Evolutionary conservation across 2,113 vertebrate genomes (phyloP).

Genomic region (Hippocampus guttulatus): DNA sequence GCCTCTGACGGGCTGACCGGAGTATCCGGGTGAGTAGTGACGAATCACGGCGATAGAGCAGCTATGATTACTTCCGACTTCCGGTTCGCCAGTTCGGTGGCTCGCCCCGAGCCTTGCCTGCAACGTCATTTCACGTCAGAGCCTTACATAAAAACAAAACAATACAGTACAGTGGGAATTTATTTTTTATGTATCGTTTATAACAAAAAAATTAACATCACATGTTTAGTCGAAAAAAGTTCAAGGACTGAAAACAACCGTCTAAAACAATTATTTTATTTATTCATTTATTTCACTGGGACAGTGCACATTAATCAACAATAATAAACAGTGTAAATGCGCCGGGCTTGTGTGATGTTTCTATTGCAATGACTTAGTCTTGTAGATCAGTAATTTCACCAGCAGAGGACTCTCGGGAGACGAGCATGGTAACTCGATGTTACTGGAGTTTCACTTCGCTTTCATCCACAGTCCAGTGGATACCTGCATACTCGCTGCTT

Average conservation of each 20-base stretch:
- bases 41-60: slow-evolving; percentile 26
- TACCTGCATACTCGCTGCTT: no score
- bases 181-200: no score
- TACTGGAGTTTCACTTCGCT: neutral
- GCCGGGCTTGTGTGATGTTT: neutral
- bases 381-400: slow-evolving; percentile 16
- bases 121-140: neutral
- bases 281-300: no score
- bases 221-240: no score
- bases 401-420: slow-evolving; percentile 26
- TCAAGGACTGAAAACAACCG: no score
- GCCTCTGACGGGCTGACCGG: neutral
- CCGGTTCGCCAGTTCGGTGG: neutral
- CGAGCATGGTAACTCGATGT: neutral
- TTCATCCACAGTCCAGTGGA: no score
- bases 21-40: slow-evolving; percentile 2
- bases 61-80: slow-evolving; percentile 1
- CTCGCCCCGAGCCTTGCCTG: neutral
- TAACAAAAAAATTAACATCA: no score
- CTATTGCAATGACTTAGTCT: neutral
- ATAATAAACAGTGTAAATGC: neutral
- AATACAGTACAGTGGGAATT: neutral
- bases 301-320: no score
- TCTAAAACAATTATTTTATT: no score
- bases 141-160: no score